Percentiles rank a stretch among this genome's conserved stretches.
Evolutionary conservation across 1,140 invertebrate species (phyloP).

Genomic region (Halictus rubicundus): DNA sequence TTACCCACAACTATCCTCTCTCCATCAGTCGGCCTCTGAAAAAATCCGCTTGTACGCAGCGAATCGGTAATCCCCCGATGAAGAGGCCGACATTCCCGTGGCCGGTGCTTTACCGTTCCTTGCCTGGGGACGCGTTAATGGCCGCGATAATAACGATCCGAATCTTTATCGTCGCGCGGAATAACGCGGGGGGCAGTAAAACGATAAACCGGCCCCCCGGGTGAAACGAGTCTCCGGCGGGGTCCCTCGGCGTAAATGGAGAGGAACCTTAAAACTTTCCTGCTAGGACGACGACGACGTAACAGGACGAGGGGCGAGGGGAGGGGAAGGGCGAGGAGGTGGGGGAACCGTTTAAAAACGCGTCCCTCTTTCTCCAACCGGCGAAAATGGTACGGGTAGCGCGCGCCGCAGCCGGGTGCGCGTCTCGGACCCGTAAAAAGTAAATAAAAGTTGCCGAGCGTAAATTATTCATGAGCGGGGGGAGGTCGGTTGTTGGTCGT

Average conservation of each 20-base stretch:
- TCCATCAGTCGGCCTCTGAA: no score
- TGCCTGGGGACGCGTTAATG: slow-evolving; percentile 45
- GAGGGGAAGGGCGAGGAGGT: no score
- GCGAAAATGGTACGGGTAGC: background rate
- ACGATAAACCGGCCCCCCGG: slow-evolving; percentile 49
- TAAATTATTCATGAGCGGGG: slow-evolving; percentile 57
- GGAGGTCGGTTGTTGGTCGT: background rate
- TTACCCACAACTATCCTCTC: no score
- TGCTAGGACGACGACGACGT: slow-evolving; percentile 2
- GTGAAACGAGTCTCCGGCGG: slow-evolving; percentile 11
- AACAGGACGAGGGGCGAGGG: no score
- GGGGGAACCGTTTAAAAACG: slow-evolving; percentile 37
- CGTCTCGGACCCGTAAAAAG: slow-evolving; percentile 26
- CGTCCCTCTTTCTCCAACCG: background rate
- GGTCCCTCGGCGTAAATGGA: slow-evolving; percentile 43
- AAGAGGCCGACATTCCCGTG: no score
- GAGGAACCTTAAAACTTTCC: slow-evolving; percentile 63
- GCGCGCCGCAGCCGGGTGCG: background rate
- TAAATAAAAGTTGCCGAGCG: slow-evolving; percentile 57
- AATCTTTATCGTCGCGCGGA: slow-evolving; percentile 57
- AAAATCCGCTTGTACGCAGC: no score
- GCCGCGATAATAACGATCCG: slow-evolving; percentile 57
- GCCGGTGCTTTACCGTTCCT: slow-evolving; percentile 7
- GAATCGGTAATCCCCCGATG: no score
- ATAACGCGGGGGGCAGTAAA: slow-evolving; percentile 55